Conservation (phyloP, 2,113 vertebrate species). For the Acanthochromis polyacanthus region DNA sequence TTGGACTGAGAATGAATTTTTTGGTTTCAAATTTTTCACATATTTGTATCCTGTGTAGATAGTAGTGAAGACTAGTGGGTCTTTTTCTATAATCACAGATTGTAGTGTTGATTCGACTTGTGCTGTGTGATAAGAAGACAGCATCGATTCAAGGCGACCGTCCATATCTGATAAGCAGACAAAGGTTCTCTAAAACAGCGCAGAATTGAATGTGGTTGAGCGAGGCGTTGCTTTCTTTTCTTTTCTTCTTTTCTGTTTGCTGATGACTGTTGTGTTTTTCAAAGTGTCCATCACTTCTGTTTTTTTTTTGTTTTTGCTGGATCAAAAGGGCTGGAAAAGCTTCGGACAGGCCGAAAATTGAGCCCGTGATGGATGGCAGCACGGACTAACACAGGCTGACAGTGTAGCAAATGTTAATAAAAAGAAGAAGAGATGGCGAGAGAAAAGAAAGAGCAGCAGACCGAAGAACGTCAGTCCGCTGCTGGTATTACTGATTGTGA, state of each 20-base stretch:
- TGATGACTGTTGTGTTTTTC: background rate
- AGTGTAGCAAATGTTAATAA: constrained; percentile 42
- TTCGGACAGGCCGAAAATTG: constrained; percentile 11
- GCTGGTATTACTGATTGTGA: constrained; percentile 53
- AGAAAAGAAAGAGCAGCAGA: constrained; percentile 23
- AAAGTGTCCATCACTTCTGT: constrained; percentile 17
- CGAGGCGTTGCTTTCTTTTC: background rate
- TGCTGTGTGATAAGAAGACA: background rate
- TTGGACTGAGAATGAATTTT: background rate
- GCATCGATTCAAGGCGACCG: background rate
- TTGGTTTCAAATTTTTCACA: background rate
- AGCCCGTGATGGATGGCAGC: constrained; percentile 42
- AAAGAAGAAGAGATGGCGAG: constrained; percentile 27
- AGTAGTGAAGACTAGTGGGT: background rate
- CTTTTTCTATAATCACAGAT: background rate
- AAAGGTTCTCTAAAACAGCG: constrained; percentile 3
- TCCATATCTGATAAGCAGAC: background rate
- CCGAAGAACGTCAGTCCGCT: background rate
- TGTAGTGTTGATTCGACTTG: background rate
- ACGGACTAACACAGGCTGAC: constrained; percentile 14
- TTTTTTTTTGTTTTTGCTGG: constrained; percentile 49
- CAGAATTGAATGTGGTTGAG: background rate
- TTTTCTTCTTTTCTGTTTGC: constrained; percentile 17
- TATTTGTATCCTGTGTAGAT: too few species aligned
- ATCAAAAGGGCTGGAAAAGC: constrained; percentile 8